A percentile compares a stretch with the other conserved stretches of the same genome.
phyloP scores from a whole-genome alignment of 2,797 vertebrate species.

The Merluccius polli region DNA sequence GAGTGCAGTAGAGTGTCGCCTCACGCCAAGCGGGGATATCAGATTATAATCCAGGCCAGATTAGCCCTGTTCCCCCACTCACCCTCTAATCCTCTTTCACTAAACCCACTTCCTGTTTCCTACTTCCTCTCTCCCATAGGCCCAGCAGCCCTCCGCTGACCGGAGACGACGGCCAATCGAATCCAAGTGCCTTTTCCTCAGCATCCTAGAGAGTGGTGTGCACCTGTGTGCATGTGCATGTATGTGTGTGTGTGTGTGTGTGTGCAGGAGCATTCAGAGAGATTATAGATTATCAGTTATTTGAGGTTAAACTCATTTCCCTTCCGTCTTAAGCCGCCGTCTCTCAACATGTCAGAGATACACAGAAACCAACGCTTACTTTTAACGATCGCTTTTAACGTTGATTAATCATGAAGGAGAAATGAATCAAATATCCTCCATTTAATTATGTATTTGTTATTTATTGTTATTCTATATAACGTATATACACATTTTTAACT shows the following conservation, averaged over 20 bases:
- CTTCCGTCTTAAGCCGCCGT: slow-evolving; percentile 2
- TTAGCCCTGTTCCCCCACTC: slow-evolving; percentile 34
- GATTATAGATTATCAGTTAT: neutral
- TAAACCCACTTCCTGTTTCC: slow-evolving; percentile 39
- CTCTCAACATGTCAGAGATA: neutral
- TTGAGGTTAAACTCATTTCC: neutral
- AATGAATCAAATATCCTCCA: neutral
- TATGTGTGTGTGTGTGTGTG: slow-evolving; percentile 4
- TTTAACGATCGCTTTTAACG: neutral
- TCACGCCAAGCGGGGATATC: neutral
- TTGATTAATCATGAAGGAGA: neutral
- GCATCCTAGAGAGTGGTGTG: slow-evolving; percentile 20
- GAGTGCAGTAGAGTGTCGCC: neutral
- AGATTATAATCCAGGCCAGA: slow-evolving; percentile 37
- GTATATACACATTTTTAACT: too few relatives aligned
- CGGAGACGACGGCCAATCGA: slow-evolving; percentile 40
- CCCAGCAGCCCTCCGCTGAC: slow-evolving; percentile 51
- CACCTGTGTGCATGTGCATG: neutral
- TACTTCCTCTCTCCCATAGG: slow-evolving; percentile 65
- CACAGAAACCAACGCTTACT: neutral
- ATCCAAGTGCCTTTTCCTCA: slow-evolving; percentile 51
- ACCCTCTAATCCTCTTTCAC: slow-evolving; percentile 47
- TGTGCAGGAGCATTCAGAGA: neutral
- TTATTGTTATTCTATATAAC: neutral
- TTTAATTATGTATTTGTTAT: neutral